Base-by-base conservation (phyloP, 2,797 vertebrate species). In the Mallotus villosus region DNA sequence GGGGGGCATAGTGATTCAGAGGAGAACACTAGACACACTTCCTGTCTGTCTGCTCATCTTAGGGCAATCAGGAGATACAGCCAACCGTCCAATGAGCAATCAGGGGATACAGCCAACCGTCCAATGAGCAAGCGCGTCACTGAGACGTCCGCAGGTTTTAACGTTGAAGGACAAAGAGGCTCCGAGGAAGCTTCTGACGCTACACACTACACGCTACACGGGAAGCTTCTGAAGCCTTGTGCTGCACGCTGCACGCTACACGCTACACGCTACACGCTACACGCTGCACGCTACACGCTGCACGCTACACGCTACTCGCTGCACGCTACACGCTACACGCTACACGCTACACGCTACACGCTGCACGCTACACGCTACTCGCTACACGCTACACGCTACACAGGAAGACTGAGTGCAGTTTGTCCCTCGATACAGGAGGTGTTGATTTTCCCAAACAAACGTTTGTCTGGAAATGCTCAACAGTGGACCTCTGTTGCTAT, bases 1-100 rank as follows among this genome's bases (percentile, higher is more conserved):
- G 37, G 34, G 67, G 74, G 78, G 73, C n/a, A n/a, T n/a, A 60
- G 34, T 27, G 51, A 77, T 75, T 78, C 72, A 70, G 49, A 65
- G 67, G 61, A 69, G 68, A 67, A 71, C 67, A 63, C 49, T 71
- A 60, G 21, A 59, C 19, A 17, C 61, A 8, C 25, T 29, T 62
- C 37, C 37, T 55, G 46, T 68, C 64, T 3, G 24, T 64, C 58
- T 41, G 41, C 60, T 37, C 41, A 16, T 24, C 60, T 41, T 19
- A 27, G 27, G 16, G 51, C 32, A 74, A 76, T 68, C 61, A 73
- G 70, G 55, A 29, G 51, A 22, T 21, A 25, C 8, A 24, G 34
- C 7, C 16, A 55, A n/a, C 37, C 6, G 11, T 63, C 41, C 21
- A 25, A 51, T 71, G 24, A 49, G 6, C 32, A 60, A 4, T 34